Evolutionary conservation across 2,113 vertebrate species (phyloP), one percentile per base, ranked within the genome.

Genomic region (Anas platyrhynchos): DNA sequence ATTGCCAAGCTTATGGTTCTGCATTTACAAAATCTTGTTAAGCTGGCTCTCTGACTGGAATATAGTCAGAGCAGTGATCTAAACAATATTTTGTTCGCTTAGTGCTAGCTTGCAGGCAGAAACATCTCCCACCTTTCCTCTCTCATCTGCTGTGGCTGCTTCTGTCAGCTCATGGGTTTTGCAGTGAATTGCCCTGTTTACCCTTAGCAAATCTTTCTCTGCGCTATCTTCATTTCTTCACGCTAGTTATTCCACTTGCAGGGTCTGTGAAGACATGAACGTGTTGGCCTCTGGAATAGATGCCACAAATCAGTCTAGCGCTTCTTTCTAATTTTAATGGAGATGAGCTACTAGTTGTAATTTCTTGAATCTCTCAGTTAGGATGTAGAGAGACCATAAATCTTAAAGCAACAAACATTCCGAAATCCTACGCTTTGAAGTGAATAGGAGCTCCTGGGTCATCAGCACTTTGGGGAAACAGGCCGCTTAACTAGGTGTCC

Each of bases 321-420:
- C 92, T 94, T 91, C 89, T 91, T 95, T 95, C 94, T 97, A 69
- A 94, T 97, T 97, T 96, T 96, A 94, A 96, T 96, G 94, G 89
- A 95, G 84, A 85, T 94, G 91, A 92, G 74, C 82, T 92, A 62
- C 84, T 73, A 15, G 69, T 79, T 89, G 91, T 84, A 93, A 92
- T 86, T 96, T 95, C 89, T 96, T 62, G 38, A 89, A 86, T 91
- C 89, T 93, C 80, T 82, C 43, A 15, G 91, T 86, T 96, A 93
- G 81, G 86, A 84, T 86, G 61, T 48, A 61, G 92, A 58, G 91
- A 95, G 66, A 95, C 83, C 91, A 91, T 96, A 96, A 97, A 97
- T 93, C 95, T 94, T 92, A 81, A 43, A 82, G 94, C 66, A 88
- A 68, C 94, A 94, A 96, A 93, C 95, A 95, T 82, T 71, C 73